phyloP scores from a whole-genome alignment of 2,113 vertebrate species.

The Anarhynchus alexandrinus region DNA sequence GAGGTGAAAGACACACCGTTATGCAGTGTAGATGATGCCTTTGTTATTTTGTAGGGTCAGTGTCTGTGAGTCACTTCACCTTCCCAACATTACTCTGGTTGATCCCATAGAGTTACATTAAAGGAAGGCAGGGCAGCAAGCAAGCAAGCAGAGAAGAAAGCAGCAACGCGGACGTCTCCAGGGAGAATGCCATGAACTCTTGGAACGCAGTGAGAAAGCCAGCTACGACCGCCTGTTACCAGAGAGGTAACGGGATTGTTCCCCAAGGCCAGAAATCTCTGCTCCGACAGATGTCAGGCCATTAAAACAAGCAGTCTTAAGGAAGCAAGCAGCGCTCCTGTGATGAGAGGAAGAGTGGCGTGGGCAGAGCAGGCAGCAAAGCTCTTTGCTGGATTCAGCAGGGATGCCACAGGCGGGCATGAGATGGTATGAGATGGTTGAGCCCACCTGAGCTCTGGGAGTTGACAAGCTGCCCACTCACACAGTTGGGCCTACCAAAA shows the following conservation, averaged over 20 bases:
- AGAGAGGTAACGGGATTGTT: background rate
- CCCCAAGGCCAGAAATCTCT: background rate
- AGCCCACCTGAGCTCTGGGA: background rate
- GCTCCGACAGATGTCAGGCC: background rate
- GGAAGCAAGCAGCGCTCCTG: background rate
- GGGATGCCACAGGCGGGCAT: no score
- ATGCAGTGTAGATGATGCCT: background rate
- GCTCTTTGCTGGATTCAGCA: background rate
- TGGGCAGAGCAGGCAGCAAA: background rate
- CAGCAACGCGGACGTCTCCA: fast-evolving
- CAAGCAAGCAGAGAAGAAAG: background rate
- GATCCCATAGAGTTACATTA: background rate
- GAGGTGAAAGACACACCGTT: background rate
- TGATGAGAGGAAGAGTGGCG: background rate
- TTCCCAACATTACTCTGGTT: background rate
- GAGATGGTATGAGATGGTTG: background rate
- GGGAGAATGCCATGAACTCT: background rate
- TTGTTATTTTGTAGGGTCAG: background rate
- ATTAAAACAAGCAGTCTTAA: background rate
- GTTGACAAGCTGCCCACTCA: background rate
- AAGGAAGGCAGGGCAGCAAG: background rate
- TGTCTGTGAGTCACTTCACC: background rate
- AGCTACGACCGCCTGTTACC: background rate
- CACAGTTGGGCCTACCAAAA: no score
- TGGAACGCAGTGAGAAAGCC: background rate